Evolutionary conservation across 2,797 vertebrate genomes (phyloP), one percentile per base, ranked within the genome.

Genomic region (Toxotes lorentzi): DNA sequence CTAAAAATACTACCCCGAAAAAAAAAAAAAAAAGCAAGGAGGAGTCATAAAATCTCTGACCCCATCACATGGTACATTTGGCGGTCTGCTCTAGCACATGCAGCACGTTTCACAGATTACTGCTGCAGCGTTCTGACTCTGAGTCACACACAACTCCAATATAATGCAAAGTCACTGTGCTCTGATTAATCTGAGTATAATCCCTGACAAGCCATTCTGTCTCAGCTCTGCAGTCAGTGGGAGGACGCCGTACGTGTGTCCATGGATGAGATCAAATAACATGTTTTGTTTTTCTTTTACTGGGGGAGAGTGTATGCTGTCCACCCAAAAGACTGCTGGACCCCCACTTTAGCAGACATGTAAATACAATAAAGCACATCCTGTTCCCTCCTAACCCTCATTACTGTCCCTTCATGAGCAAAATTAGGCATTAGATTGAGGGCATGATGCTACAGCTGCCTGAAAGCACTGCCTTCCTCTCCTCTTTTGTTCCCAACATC

Each of bases 111-210:
- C 79, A 21, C 80, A 91, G 92, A 90, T 93, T 90, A 93, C 64
- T 1, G 63, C 81, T 38, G 79, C 83, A 64, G 76, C 24, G 48
- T 69, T 81, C 81, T 61, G 79, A 83, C 74, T 86, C 73, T 71
- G 79, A 86, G 63, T 83, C 76, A 70, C 82, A 79, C 81, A 54
- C 85, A 54, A 76, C 84, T 82, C 40, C 74, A 63, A 75, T 83
- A 87, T 82, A 88, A 91, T 91, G 86, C 86, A 82, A 91, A 91
- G 89, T 92, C 91, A 89, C 88, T 70, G 87, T 62, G 76, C 79
- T 79, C 79, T 57, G 87, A 93, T 93, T 94, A 93, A 94, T 93
- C 88, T 27, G 66, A 78, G 76, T 69, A 80, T 93, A 94, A 94
- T 94, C 93, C 91, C 78, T 32, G 82, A 78, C 81, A 85, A 80